Base-by-base conservation (phyloP, 1,140 invertebrate genomes). In the Drosophila pseudoananassae region DNA sequence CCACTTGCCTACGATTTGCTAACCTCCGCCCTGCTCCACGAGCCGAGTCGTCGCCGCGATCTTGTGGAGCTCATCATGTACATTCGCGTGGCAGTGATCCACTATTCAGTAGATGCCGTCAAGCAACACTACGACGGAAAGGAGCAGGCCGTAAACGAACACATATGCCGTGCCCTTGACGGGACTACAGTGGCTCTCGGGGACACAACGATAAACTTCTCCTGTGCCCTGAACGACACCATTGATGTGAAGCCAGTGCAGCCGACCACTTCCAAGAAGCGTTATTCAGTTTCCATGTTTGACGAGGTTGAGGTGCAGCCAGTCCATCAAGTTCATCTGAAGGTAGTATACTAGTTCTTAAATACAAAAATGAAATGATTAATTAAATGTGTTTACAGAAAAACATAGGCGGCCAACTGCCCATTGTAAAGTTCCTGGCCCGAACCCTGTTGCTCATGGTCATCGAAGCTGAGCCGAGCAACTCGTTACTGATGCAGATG, bases 241-340 rank as follows among this genome's bases (percentile, higher is more conserved):
- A 69, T 84, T 7, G 69, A 90, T 25, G 38, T 71, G 0, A 88
- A 81, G 25, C 14, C 52, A 0, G 57, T 27, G 12, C 15, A 76
- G 1, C 54, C 78, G 12, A 4, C 45, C 3, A 20, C 61, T 3
- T 23, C 54, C 0, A 88, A 90, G 47, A 91, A 76, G 50, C 78
- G 90, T 5, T 70, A 77, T 2, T 91, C 90, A 0, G 82, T 91
- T 1, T 91, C 91, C 14, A 73, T 91, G 60, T 91, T 91, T 43
- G 91, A 91, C 51, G 81, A 91, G 12, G 70, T 91, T 2, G 78
- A 83, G 27, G 76, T 91, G 12, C 57, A 66, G 36, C 76, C 64
- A 1, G 59, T 79, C 5, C 70, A 78, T 31, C 77, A 84, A 45
- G 45, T 52, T 1, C 65, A 64, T 20, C 50, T 55, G 7, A 89